Conservation (phyloP, 2,888 invertebrate genomes). For the Parascotia fuliginaria region DNA sequence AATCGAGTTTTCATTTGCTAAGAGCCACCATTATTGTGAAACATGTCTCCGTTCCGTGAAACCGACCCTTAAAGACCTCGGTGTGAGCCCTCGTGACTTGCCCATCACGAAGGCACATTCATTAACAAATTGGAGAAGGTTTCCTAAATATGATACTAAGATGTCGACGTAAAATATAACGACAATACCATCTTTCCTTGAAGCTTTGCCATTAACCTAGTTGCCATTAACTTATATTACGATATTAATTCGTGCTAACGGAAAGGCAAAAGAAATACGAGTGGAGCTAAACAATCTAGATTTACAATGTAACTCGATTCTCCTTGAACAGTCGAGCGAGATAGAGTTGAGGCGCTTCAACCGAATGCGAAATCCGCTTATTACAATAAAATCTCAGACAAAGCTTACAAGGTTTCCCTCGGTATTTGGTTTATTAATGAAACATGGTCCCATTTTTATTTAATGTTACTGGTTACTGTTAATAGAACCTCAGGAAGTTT, state of each 20-base stretch:
- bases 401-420: slow-evolving; percentile 63
- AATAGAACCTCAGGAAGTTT: neutral
- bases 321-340: slow-evolving; percentile 56
- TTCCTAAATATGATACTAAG: slow-evolving; percentile 33
- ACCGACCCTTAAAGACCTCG: slow-evolving; percentile 51
- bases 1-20: slow-evolving; percentile 78
- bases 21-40: slow-evolving; percentile 66
- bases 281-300: slow-evolving; percentile 68
- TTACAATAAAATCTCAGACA: slow-evolving; percentile 64
- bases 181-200: slow-evolving; percentile 15
- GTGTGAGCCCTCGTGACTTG: slow-evolving; percentile 17
- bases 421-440: slow-evolving; percentile 20
- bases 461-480: neutral
- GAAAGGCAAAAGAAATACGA: slow-evolving; percentile 65
- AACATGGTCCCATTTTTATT: neutral
- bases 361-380: slow-evolving; percentile 71
- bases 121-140: slow-evolving; percentile 44
- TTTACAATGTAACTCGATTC: slow-evolving; percentile 75
- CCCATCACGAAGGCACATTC: slow-evolving; percentile 32
- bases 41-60: slow-evolving; percentile 61
- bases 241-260: slow-evolving; percentile 33
- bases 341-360: slow-evolving; percentile 43
- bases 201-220: slow-evolving; percentile 21
- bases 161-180: slow-evolving; percentile 16
- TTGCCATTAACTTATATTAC: slow-evolving; percentile 22